phyloP scores from a whole-genome alignment of 2,797 vertebrate species.

The Melanotaenia trifasciata region DNA sequence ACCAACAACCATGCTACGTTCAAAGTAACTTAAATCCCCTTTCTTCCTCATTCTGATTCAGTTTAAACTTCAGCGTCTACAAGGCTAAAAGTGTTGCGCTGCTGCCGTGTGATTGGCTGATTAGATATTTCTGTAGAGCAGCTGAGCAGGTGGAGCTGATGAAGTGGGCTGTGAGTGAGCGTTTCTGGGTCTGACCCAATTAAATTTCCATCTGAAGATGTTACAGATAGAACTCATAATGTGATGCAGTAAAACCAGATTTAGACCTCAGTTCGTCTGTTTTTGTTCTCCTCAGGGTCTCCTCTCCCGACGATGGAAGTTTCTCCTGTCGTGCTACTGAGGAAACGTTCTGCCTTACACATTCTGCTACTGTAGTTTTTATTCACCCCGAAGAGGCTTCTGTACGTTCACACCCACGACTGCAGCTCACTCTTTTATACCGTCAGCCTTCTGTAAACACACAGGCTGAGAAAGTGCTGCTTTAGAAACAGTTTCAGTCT shows the following conservation, averaged over 20 bases:
- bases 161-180: neutral
- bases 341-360: slow-evolving; percentile 58
- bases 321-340: slow-evolving; percentile 24
- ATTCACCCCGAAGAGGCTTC: neutral
- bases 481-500: neutral
- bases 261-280: neutral
- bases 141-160: too few relatives aligned
- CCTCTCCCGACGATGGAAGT: neutral
- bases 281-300: slow-evolving; percentile 22
- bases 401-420: neutral
- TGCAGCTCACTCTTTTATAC: slow-evolving; percentile 10
- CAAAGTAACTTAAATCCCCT: too few relatives aligned
- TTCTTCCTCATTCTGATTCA: too few relatives aligned
- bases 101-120: neutral
- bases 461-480: slow-evolving; percentile 18
- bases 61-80: too few relatives aligned
- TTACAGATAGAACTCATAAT: neutral
- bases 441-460: slow-evolving; percentile 21
- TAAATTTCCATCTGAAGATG: neutral
- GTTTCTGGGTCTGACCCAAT: neutral
- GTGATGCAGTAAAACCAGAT: too few relatives aligned
- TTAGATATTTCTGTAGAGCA: too few relatives aligned
- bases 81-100: neutral
- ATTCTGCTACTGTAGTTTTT: slow-evolving; percentile 38
- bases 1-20: too few relatives aligned